Conservation (phyloP, 2,888 invertebrate species). For the Lithodes maja region DNA sequence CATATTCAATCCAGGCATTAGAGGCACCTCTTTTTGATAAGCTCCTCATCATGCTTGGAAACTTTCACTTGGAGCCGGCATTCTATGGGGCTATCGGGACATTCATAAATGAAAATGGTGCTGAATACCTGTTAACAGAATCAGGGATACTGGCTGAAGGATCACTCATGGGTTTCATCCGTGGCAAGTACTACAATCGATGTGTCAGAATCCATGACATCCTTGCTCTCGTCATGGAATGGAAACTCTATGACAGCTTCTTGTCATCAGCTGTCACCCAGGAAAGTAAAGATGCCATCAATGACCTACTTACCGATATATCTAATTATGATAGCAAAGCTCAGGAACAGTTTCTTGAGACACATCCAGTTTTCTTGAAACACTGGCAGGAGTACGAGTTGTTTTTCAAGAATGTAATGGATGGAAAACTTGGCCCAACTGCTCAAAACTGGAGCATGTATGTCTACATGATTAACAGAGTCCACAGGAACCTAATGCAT, state of each 20-base stretch:
- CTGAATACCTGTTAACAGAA: slow-evolving; percentile 31
- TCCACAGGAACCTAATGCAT: background rate
- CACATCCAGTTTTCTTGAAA: too few relatives aligned
- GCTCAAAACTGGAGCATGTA: slow-evolving; percentile 13
- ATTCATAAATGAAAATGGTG: slow-evolving; percentile 2
- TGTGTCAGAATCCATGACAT: slow-evolving; percentile 33
- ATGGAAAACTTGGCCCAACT: slow-evolving; percentile 16
- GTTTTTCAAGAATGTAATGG: slow-evolving; percentile 20
- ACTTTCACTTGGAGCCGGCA: slow-evolving; percentile 22
- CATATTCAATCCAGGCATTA: slow-evolving; percentile 16
- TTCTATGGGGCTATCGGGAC: slow-evolving; percentile 23
- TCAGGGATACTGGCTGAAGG: slow-evolving; percentile 31
- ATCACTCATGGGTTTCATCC: slow-evolving; percentile 34
- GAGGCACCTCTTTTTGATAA: slow-evolving; percentile 19
- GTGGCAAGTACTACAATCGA: slow-evolving; percentile 25
- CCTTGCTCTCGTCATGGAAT: slow-evolving; percentile 26
- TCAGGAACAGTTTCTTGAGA: background rate
- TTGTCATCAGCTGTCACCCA: background rate
- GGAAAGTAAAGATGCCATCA: slow-evolving; percentile 19
- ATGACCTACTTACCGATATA: background rate
- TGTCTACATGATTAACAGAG: slow-evolving; percentile 31
- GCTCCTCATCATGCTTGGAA: background rate
- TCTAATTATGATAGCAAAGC: background rate
- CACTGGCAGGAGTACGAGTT: background rate
- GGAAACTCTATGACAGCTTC: slow-evolving; percentile 14